Base-by-base conservation (phyloP, 2,113 vertebrate genomes). In the Nothoprocta perdicaria region DNA sequence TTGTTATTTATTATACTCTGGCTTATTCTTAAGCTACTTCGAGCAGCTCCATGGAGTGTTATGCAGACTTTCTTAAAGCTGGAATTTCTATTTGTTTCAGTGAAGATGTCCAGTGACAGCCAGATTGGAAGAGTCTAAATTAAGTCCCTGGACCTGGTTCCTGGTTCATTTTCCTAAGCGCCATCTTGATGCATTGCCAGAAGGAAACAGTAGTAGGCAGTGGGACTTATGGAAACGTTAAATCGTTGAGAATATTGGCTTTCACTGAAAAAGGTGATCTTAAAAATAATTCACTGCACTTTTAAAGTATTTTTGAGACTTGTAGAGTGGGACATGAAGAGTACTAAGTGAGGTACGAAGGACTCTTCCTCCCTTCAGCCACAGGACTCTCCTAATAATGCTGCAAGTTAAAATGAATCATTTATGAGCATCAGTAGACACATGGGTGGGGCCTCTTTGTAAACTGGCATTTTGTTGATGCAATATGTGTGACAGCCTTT, bases 391-490 rank as follows among this genome's bases (percentile, higher is more conserved):
- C 72, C 58, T 92, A 89, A 93, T 89, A 95, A 93, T 88, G 90
- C 79, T 94, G 90, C 88, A 90, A 95, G 82, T 96, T 90, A 89
- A 94, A 95, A 96, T 96, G 94, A 95, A 89, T 94, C 93, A 94
- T 97, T 96, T 95, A 97, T 97, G 92, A 96, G 94, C 95, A 95
- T 96, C 90, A 79, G 80, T 90, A 96, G 93, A 89, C 78, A 92
- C 68, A 82, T 95, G 94, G 93, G 94, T 95, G 94, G 84, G 92
- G 91, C 92, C 63, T 95, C 73, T 95, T 92, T 94, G 74, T 90
- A 92, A 95, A 86, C 86, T 84, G 86, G 91, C 91, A 94, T 91
- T 96, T 96, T 94, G 89, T 91, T 96, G 93, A 95, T 91, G 92
- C 92, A 95, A 96, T 89, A 91, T 7, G 18, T 91, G 86, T 96